Evolutionary conservation across 2,797 vertebrate species (phyloP), one percentile per base, ranked within the genome.

Genomic region (Dallia pectoralis): DNA sequence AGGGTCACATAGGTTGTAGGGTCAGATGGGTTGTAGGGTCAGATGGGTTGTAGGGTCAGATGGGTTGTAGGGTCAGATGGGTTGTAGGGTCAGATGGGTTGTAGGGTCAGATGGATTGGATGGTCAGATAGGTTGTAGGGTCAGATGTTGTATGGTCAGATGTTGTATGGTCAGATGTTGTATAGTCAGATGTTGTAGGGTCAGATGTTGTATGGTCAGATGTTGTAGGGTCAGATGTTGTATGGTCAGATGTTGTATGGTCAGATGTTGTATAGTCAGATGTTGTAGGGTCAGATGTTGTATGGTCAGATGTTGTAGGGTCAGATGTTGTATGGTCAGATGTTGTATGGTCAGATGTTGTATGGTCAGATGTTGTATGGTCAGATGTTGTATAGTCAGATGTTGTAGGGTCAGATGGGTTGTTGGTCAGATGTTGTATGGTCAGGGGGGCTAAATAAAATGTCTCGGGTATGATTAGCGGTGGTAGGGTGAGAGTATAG

Each of bases 351-450:
- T 87, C 81, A 73, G 49, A 36, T n/a, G n/a, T 56, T 44, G 48
- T 9, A 9, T 25, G 14, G 47, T 19, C 36, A 12, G 59, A 25
- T 27, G 49, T n/a, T n/a, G n/a, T n/a, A 25, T n/a, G 36, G 36
- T 44, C 40, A 44, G 40, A 44, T 9, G 40, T 44, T 12, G 11
- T 44, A 44, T 9, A 12, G 40, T 44, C 11, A 6, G 12, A 14
- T 9, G 40, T 44, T 14, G 40, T 11, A 44, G n/a, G n/a, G n/a
- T 44, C 40, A 44, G 14, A 14, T 9, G 40, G 40, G 9, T 44
- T 11, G 86, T 87, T 77, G 81, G 87, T 87, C 81, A 73, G 49
- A 36, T n/a, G n/a, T n/a, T n/a, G n/a, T n/a, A n/a, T n/a, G n/a
- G 16, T 64, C 11, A 15, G 56, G 15, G 33, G 19, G 40, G 48